These are phyloP conservation scores for Tolypeutes matacus DNA, from an alignment of 2,797 vertebrate genomes.

Conservation along the genomic window DNA sequence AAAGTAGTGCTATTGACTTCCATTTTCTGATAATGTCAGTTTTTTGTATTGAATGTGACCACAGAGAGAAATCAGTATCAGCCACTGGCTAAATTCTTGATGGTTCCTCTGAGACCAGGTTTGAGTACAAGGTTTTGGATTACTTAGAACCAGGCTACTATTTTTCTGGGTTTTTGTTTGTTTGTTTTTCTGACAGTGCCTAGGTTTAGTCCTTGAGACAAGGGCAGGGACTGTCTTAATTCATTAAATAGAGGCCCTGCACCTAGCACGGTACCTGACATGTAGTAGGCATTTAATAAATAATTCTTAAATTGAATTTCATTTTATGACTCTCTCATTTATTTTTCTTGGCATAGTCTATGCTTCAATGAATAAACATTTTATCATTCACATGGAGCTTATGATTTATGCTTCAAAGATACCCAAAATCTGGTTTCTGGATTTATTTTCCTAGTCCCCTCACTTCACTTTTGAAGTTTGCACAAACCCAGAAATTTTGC, in stretches of 20 bases:
- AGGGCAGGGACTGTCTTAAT: neutral
- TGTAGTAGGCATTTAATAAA: neutral
- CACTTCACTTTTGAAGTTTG: neutral
- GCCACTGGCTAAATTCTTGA: neutral
- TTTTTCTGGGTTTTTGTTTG: neutral
- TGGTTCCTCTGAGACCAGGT: neutral
- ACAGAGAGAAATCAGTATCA: constrained; percentile 7
- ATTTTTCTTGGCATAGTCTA: neutral
- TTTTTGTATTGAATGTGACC: neutral
- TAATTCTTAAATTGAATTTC: constrained; percentile 19
- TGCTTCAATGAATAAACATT: neutral
- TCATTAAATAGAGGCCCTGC: neutral
- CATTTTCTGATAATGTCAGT: constrained; percentile 25
- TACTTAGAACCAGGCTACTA: neutral
- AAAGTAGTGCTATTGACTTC: neutral
- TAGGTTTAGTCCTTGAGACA: neutral
- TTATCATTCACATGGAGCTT: neutral
- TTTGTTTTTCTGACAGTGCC: neutral
- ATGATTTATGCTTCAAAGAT: neutral
- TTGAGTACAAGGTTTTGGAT: neutral
- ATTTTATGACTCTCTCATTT: neutral
- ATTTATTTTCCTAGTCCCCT: neutral
- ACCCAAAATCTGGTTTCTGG: neutral
- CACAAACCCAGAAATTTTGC: neutral
- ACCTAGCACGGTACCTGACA: neutral